Conservation (phyloP, 1,140 invertebrate species). For the Acyrthosiphon pisum region DNA sequence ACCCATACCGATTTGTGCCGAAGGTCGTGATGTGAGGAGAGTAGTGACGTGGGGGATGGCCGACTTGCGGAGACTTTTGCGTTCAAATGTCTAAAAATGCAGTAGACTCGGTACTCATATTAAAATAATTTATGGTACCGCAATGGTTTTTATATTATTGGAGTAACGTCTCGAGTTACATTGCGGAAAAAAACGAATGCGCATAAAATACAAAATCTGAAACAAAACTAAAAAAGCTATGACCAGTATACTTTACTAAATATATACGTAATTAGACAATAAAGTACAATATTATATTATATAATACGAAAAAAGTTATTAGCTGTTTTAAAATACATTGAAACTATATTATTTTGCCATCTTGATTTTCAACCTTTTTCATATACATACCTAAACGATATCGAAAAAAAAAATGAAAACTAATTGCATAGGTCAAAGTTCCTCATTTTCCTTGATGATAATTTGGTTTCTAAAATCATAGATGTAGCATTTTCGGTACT, state of each 20-base stretch:
- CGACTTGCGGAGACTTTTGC: too few species aligned
- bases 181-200: not conserved
- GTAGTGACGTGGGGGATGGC: not conserved
- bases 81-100: not conserved
- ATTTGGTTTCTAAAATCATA: not conserved
- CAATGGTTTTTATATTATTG: not conserved
- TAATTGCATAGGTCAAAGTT: not conserved
- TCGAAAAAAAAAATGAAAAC: not conserved
- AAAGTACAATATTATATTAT: too few species aligned
- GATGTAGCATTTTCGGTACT: too few species aligned
- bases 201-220: not conserved
- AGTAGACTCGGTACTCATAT: not conserved
- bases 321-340: not conserved
- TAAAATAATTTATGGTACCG: rapidly evolving
- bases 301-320: not conserved
- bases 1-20: not conserved
- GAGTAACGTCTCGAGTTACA: not conserved
- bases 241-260: too few species aligned
- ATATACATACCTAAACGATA: not conserved
- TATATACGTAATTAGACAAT: not conserved
- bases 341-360: not conserved
- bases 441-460: not conserved
- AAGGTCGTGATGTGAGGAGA: not conserved
- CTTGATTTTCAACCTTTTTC: not conserved
- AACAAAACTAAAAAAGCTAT: too few species aligned